A percentile compares a stretch with the other conserved stretches of the same genome.
Conservation (phyloP, 1,140 invertebrate genomes). For the Drosophila littoralis region DNA sequence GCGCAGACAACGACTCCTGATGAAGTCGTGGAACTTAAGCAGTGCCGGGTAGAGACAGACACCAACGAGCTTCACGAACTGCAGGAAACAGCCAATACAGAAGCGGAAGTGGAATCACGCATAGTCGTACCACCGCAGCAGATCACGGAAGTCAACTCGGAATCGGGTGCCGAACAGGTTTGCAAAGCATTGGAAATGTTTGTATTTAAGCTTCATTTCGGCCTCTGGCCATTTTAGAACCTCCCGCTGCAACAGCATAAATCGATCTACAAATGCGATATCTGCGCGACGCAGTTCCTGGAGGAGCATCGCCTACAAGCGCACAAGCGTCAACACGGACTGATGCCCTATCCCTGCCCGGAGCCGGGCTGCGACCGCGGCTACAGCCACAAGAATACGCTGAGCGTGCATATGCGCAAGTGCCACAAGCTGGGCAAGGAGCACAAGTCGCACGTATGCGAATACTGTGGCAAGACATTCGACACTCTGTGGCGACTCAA, state of each 20-base stretch:
- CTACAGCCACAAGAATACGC: constrained; percentile 58
- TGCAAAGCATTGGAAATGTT: neutral
- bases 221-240: neutral
- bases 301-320: constrained; percentile 44
- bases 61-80: neutral
- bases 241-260: neutral
- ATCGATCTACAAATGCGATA: constrained; percentile 48
- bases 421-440: constrained; percentile 57
- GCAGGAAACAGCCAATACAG: neutral
- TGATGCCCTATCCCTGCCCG: constrained; percentile 54
- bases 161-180: neutral
- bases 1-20: neutral
- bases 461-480: constrained; percentile 62
- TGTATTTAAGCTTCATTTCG: neutral
- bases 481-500: constrained; percentile 55
- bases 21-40: neutral
- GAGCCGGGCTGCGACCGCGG: constrained; percentile 43
- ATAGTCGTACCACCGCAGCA: neutral
- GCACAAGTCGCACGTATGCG: constrained; percentile 56
- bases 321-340: constrained; percentile 54
- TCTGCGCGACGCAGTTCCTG: constrained; percentile 48
- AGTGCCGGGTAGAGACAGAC: neutral
- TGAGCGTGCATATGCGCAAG: constrained; percentile 56
- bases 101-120: neutral
- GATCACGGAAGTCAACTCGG: neutral